Conservation (phyloP, 2,888 invertebrate genomes). For the Spodoptera littoralis region DNA sequence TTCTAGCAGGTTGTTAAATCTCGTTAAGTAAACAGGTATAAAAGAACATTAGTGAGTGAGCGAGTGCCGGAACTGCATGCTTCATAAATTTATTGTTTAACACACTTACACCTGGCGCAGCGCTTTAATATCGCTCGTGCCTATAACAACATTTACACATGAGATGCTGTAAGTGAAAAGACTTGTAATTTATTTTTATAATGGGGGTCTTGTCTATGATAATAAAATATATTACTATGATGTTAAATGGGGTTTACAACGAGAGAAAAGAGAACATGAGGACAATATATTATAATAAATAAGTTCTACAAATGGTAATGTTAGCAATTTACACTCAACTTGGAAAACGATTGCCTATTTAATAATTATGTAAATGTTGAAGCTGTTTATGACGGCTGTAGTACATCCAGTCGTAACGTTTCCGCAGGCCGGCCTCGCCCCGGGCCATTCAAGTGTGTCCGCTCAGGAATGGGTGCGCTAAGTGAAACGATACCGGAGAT, state of each 20-base stretch:
- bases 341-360: constrained; percentile 49
- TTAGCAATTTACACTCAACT: constrained; percentile 46
- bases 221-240: background rate
- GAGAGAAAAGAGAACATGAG: constrained; percentile 26
- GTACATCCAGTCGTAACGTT: constrained; percentile 52
- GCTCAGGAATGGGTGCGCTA: constrained; percentile 71
- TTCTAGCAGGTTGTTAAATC: constrained; percentile 28
- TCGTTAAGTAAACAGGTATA: constrained; percentile 35
- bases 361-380: constrained; percentile 55
- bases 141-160: constrained; percentile 35
- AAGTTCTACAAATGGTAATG: constrained; percentile 39
- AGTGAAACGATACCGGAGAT: constrained; percentile 83
- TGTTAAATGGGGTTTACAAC: constrained; percentile 17
- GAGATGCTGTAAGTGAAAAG: constrained; percentile 6
- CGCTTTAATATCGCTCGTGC: constrained; percentile 33
- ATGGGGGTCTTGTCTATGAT: constrained; percentile 2
- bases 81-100: constrained; percentile 56
- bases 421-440: constrained; percentile 57
- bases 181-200: constrained; percentile 7
- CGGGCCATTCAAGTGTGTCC: constrained; percentile 73
- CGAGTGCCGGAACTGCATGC: constrained; percentile 54
- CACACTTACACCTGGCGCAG: constrained; percentile 45
- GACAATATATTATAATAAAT: constrained; percentile 11
- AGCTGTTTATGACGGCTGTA: constrained; percentile 55
- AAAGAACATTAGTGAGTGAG: constrained; percentile 45